Conservation (phyloP, 2,888 invertebrate genomes). For the Pollenia labialis region DNA sequence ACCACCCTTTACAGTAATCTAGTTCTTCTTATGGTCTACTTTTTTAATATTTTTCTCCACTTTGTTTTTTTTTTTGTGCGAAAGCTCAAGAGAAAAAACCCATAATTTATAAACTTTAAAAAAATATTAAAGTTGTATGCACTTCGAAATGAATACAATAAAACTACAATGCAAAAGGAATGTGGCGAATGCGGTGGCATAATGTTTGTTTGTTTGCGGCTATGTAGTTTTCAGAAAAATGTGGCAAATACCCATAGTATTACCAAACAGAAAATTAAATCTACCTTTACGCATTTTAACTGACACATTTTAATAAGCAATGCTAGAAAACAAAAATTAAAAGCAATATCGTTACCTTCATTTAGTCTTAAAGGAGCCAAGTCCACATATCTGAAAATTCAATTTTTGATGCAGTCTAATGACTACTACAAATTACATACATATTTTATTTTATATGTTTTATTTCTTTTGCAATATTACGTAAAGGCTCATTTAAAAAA, state of each 20-base stretch:
- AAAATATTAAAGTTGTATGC: conserved; percentile 40
- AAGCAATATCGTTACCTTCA: not conserved
- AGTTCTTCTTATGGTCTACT: conserved; percentile 43
- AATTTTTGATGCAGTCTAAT: too few relatives aligned
- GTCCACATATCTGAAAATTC: not conserved
- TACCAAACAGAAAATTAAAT: conserved; percentile 22
- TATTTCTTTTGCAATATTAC: too few relatives aligned
- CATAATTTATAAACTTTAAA: conserved; percentile 45
- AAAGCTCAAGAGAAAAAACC: conserved; percentile 28
- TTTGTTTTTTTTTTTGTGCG: not conserved
- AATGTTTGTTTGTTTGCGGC: conserved; percentile 22
- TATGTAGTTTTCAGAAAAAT: not conserved
- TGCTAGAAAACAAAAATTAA: not conserved
- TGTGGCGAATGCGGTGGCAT: conserved; percentile 17
- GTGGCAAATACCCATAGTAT: conserved; percentile 9
- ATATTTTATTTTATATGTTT: too few relatives aligned
- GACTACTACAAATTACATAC: too few relatives aligned
- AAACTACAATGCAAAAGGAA: conserved; percentile 39
- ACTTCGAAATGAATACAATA: conserved; percentile 38
- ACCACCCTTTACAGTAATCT: conserved; percentile 29
- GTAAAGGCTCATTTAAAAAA: too few relatives aligned
- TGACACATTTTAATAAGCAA: conserved; percentile 24
- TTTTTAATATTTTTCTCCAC: conserved; percentile 7
- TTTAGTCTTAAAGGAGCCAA: too few relatives aligned
- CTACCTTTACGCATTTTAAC: conserved; percentile 19